Conservation (phyloP, 2,113 vertebrate genomes). For the Dryoscopus gambensis region DNA sequence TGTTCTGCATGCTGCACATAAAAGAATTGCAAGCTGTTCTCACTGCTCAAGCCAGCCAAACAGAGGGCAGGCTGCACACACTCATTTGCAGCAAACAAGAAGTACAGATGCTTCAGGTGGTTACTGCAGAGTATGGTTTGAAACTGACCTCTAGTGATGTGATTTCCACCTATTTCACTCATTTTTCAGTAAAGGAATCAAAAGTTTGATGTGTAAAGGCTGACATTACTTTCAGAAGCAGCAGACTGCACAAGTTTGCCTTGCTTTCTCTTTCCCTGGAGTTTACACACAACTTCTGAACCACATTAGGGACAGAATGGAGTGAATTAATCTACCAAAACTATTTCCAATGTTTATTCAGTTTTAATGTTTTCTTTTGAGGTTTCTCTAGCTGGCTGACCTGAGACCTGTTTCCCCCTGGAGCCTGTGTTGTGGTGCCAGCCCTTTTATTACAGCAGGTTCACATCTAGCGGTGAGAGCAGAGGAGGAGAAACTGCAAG, state of each 20-base stretch:
- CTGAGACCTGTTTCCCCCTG: background rate
- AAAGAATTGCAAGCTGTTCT: background rate
- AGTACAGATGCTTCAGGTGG: background rate
- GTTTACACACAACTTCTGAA: background rate
- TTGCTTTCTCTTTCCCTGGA: background rate
- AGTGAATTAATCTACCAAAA: background rate
- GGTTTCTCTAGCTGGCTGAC: conserved; percentile 14
- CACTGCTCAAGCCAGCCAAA: background rate
- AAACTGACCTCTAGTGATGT: background rate
- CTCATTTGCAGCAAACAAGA: background rate
- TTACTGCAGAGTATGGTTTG: background rate
- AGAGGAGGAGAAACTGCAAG: background rate
- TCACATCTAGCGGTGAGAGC: background rate
- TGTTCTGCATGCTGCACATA: background rate
- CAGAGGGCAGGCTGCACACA: background rate
- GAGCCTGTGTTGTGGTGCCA: conserved; percentile 9
- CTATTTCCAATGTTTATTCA: background rate
- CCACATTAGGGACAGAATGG: background rate
- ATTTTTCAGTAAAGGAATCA: background rate
- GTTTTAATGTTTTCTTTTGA: conserved; percentile 12
- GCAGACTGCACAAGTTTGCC: background rate
- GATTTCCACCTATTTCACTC: background rate
- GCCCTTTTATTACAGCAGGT: conserved; percentile 15
- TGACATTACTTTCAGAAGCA: background rate
- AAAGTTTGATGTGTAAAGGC: background rate